These are phyloP conservation scores for Coelopa pilipes DNA, from an alignment of 2,888 invertebrate genomes.

Conservation along the genomic window DNA sequence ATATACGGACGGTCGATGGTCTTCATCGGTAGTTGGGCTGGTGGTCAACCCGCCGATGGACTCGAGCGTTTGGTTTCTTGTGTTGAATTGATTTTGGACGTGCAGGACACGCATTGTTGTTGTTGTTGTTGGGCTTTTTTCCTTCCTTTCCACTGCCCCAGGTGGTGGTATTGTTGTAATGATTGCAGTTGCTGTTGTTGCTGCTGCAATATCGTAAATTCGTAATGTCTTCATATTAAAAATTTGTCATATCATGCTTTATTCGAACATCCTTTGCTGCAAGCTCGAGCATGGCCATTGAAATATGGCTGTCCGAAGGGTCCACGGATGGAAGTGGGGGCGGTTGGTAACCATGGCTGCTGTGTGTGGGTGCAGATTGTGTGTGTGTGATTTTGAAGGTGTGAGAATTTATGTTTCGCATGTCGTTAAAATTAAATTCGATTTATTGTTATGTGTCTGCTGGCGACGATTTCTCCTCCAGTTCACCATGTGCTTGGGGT, in stretches of 20 bases:
- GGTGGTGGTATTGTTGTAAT: slow-evolving; percentile 33
- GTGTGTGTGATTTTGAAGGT: slow-evolving; percentile 35
- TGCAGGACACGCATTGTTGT: background rate
- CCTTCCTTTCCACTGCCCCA: slow-evolving; percentile 14
- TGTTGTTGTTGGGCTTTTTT: background rate
- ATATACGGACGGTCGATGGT: too few species aligned
- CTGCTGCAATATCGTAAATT: slow-evolving; percentile 49
- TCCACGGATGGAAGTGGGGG: too few species aligned
- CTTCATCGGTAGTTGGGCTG: too few species aligned
- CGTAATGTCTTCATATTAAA: slow-evolving; percentile 58
- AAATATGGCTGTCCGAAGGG: too few species aligned
- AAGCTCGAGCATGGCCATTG: background rate
- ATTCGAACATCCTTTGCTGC: slow-evolving; percentile 10
- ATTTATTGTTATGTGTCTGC: slow-evolving; percentile 41
- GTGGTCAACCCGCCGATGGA: too few species aligned
- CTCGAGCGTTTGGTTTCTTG: background rate
- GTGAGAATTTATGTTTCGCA: slow-evolving; percentile 45
- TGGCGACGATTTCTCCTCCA: too few species aligned
- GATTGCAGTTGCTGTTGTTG: slow-evolving; percentile 16
- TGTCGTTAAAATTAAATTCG: slow-evolving; percentile 47
- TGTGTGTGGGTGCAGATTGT: background rate
- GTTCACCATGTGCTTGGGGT: too few species aligned
- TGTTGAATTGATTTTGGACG: slow-evolving; percentile 21
- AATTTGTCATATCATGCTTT: slow-evolving; percentile 51
- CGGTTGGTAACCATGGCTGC: too few species aligned